A percentile compares a stretch with the other conserved stretches of the same genome.
Conservation (phyloP, 2,888 invertebrate genomes). For the Philhelius pedissequus region DNA sequence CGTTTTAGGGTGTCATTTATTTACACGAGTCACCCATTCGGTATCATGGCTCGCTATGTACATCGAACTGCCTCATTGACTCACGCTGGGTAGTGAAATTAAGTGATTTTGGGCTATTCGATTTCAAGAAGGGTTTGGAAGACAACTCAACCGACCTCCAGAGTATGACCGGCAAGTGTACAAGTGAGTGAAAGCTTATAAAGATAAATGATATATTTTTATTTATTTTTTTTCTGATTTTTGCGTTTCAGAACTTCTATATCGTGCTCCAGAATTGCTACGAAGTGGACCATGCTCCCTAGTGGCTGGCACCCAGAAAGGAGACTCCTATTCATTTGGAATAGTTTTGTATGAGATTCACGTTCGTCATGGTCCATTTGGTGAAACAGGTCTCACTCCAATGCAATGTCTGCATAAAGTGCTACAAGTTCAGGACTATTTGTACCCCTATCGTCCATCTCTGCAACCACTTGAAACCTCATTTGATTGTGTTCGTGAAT, state of each 20-base stretch:
- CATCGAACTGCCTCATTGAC: conserved; percentile 96
- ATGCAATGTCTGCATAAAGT: conserved; percentile 81
- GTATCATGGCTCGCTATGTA: conserved; percentile 92
- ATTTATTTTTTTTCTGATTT: not conserved
- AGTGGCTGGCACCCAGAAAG: conserved; percentile 84
- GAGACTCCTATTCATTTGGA: conserved; percentile 92
- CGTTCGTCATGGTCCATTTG: conserved; percentile 91
- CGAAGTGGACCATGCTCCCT: conserved; percentile 78
- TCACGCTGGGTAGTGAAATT: conserved; percentile 97
- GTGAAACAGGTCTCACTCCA: conserved; percentile 84
- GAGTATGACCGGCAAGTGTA: conserved; percentile 82
- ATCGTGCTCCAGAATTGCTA: conserved; percentile 90
- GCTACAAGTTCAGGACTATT: conserved; percentile 75
- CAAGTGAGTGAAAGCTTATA: conserved; percentile 81
- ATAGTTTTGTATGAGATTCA: conserved; percentile 94
- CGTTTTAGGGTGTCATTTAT: conserved; percentile 90
- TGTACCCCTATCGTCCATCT: conserved; percentile 81
- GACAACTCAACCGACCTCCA: conserved; percentile 83
- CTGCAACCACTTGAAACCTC: conserved; percentile 88
- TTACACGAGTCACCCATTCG: conserved; percentile 92
- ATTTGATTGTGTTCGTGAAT: conserved; percentile 92
- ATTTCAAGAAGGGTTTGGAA: conserved; percentile 88
- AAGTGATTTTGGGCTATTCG: conserved; percentile 93
- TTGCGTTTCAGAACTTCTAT: conserved; percentile 83
- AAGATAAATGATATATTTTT: not conserved